Conservation (phyloP, 2,888 invertebrate genomes). For the Incurvaria masculella region DNA sequence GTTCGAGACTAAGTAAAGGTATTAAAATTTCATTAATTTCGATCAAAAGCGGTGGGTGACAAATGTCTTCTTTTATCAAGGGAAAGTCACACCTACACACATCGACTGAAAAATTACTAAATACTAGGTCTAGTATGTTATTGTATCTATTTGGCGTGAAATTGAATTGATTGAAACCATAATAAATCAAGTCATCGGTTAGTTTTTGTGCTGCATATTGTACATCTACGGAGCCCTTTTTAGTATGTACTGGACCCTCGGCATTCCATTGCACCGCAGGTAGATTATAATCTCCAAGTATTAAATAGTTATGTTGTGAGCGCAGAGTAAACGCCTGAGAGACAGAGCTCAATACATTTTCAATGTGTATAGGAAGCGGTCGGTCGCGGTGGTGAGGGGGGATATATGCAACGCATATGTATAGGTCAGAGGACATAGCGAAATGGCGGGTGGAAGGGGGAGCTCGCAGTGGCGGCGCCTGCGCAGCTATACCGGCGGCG, state of each 20-base stretch:
- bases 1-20: neutral
- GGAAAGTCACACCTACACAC: neutral
- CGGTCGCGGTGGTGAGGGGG: neutral
- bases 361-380: neutral
- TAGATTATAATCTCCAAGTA: constrained; percentile 1
- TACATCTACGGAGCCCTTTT: neutral
- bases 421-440: neutral
- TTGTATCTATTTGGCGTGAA: neutral
- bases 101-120: neutral
- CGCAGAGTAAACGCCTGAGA: neutral
- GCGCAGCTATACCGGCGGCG: neutral
- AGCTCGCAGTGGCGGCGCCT: no score
- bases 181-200: neutral
- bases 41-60: neutral
- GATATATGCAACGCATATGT: neutral
- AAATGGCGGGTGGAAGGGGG: neutral
- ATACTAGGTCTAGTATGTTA: neutral
- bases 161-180: neutral
- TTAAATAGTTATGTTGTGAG: neutral
- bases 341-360: neutral
- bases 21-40: neutral
- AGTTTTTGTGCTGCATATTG: neutral
- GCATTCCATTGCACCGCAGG: neutral
- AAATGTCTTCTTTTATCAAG: neutral
- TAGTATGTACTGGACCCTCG: neutral